Conservation (phyloP, 1,140 invertebrate genomes). For the Drosophila baimaii region DNA sequence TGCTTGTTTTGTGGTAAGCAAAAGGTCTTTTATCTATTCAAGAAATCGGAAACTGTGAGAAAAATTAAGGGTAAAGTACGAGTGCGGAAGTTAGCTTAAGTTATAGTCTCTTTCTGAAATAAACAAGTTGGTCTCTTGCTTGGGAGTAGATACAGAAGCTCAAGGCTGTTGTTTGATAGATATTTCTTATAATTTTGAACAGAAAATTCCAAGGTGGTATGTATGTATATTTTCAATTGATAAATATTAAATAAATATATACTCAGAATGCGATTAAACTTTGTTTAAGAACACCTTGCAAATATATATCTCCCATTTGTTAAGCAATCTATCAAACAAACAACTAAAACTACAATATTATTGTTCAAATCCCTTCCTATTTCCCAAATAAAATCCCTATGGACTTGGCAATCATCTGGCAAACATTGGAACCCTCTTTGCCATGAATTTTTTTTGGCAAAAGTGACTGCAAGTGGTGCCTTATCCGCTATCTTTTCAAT, state of each 20-base stretch:
- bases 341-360: too few species aligned
- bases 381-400: background rate
- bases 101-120: background rate
- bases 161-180: background rate
- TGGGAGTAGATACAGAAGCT: background rate
- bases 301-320: background rate
- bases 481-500: constrained; percentile 27
- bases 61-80: constrained; percentile 13
- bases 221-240: too few species aligned
- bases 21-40: constrained; percentile 48
- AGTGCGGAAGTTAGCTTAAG: constrained; percentile 5
- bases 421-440: constrained; percentile 17
- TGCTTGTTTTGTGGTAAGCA: constrained; percentile 36
- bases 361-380: background rate
- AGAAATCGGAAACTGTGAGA: constrained; percentile 15
- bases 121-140: background rate
- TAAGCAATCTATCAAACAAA: too few species aligned
- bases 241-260: too few species aligned
- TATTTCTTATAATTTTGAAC: too few species aligned
- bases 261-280: too few species aligned
- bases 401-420: constrained; percentile 9
- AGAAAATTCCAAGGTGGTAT: too few species aligned
- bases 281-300: too few species aligned
- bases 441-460: constrained; percentile 18
- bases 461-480: constrained; percentile 17